A percentile compares a stretch with the other conserved stretches of the same genome.
These are phyloP conservation scores for Lucifuga dentata DNA, from an alignment of 2,113 vertebrate genomes.

Conservation along the genomic window DNA sequence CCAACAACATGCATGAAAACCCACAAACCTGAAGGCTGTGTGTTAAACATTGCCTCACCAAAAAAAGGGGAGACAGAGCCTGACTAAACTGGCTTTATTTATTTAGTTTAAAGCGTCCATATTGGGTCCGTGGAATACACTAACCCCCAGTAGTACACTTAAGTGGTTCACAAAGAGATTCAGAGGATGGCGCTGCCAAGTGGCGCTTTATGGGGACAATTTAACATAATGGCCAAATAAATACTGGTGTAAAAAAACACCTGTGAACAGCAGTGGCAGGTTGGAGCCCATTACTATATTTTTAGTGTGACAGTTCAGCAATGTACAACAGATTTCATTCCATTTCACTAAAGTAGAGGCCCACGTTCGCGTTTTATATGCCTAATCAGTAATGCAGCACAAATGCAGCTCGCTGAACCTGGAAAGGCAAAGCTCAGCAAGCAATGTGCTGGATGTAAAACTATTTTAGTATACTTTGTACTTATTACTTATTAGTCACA, in stretches of 20 bases:
- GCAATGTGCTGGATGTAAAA: constrained; percentile 14
- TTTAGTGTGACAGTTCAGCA: constrained; percentile 72
- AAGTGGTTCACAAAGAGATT: constrained; percentile 78
- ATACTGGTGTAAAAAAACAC: constrained; percentile 81
- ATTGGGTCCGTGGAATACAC: constrained; percentile 70
- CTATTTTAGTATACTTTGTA: constrained; percentile 29
- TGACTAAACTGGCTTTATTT: constrained; percentile 70
- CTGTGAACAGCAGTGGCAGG: constrained; percentile 66
- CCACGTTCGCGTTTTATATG: constrained; percentile 46
- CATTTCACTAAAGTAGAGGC: constrained; percentile 58
- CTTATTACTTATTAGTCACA: constrained; percentile 35
- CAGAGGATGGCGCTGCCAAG: constrained; percentile 78
- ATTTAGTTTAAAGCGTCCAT: constrained; percentile 72
- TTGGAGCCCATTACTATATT: constrained; percentile 71
- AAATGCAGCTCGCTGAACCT: constrained; percentile 26
- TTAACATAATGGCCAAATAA: constrained; percentile 86
- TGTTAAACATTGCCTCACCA: constrained; percentile 28
- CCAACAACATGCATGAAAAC: constrained; percentile 34
- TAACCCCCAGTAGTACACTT: constrained; percentile 78
- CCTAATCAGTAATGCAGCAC: constrained; percentile 21
- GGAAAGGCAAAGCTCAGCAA: constrained; percentile 20
- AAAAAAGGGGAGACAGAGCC: constrained; percentile 28
- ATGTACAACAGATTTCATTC: constrained; percentile 62
- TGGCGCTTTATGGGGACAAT: constrained; percentile 82
- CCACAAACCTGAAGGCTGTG: constrained; percentile 20